Conservation (phyloP, 2,888 invertebrate genomes). For the Pammene aurita region DNA sequence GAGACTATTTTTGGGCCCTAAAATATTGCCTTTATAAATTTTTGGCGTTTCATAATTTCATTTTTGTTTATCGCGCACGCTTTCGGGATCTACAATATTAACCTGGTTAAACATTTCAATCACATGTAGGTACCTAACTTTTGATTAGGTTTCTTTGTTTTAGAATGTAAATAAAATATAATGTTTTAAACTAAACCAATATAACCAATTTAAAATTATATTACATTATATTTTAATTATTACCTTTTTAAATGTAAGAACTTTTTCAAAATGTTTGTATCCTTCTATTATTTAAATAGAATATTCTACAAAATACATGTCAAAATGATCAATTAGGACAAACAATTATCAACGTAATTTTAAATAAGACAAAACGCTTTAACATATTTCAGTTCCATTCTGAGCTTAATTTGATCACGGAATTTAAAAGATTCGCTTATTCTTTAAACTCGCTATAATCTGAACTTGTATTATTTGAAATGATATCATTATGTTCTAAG, state of each 20-base stretch:
- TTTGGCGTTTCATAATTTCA: conserved; percentile 25
- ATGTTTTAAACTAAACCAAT: too few relatives aligned
- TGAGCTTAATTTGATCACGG: conserved; percentile 21
- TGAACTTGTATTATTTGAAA: conserved; percentile 64
- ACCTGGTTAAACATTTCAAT: conserved; percentile 25
- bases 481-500: conserved; percentile 79
- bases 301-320: too few relatives aligned
- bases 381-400: background rate
- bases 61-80: conserved; percentile 31
- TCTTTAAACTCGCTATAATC: too few relatives aligned
- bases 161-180: background rate
- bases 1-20: conserved; percentile 15
- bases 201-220: too few relatives aligned
- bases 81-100: conserved; percentile 19
- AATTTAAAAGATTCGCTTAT: too few relatives aligned
- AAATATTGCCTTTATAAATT: conserved; percentile 33
- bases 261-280: too few relatives aligned
- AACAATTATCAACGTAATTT: too few relatives aligned
- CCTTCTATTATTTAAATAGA: too few relatives aligned
- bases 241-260: too few relatives aligned
- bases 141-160: conserved; percentile 9
- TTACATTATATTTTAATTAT: too few relatives aligned
- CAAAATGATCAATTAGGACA: too few relatives aligned
- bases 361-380: too few relatives aligned
- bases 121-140: conserved; percentile 7